Evolutionary conservation across 2,797 vertebrate genomes (phyloP).

Genomic region (Cyclopterus lumpus): DNA sequence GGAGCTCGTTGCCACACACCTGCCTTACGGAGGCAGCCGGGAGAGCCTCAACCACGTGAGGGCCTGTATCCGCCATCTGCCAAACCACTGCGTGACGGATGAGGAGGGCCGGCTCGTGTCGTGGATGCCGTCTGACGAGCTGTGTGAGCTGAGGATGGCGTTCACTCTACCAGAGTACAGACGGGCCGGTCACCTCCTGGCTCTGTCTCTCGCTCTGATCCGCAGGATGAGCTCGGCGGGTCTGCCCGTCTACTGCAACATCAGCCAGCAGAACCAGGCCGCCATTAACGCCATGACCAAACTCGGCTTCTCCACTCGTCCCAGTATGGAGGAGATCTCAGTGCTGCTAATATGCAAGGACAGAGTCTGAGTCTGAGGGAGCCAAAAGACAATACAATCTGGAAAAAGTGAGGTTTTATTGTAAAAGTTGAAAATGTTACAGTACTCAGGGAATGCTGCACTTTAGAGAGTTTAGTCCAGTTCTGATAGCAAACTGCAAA

Average conservation of each 20-base stretch:
- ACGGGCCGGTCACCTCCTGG: constrained; percentile 18
- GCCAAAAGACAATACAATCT: constrained; percentile 2
- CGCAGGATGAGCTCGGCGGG: constrained; percentile 22
- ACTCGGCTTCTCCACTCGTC: constrained; percentile 16
- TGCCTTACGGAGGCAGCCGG: constrained; percentile 48
- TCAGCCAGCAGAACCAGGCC: constrained; percentile 32
- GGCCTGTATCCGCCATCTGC: constrained; percentile 50
- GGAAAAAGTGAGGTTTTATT: constrained; percentile 1
- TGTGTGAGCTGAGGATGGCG: constrained; percentile 50
- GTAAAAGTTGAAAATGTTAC: constrained; percentile 20
- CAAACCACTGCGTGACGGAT: constrained; percentile 51
- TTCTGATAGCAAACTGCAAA: constrained; percentile 26
- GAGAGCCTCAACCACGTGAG: constrained; percentile 48
- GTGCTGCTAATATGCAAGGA: constrained; percentile 24
- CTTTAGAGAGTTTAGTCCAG: constrained; percentile 19
- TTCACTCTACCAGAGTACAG: constrained; percentile 44
- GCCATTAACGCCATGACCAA: constrained; percentile 1
- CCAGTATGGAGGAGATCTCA: constrained; percentile 23
- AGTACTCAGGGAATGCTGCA: neutral
- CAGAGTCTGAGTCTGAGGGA: constrained; percentile 19
- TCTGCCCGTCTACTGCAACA: constrained; percentile 27
- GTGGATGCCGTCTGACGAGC: constrained; percentile 56
- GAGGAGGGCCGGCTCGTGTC: constrained; percentile 35
- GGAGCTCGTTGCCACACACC: constrained; percentile 39
- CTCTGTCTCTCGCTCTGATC: constrained; percentile 10